Conservation (phyloP, 1,140 invertebrate species). For the Oryzaephilus surinamensis region DNA sequence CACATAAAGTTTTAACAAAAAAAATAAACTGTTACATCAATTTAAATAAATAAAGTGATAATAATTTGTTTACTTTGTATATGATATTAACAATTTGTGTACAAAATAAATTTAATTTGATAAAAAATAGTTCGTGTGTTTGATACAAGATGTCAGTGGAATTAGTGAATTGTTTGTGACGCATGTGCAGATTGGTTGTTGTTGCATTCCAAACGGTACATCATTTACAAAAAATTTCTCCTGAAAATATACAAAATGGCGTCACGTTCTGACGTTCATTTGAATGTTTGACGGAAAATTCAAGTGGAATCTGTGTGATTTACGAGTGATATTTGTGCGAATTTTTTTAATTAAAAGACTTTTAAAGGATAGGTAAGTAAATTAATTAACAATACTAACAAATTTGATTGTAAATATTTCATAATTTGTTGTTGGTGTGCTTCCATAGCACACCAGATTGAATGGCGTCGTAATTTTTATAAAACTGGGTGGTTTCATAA, state of each 20-base stretch:
- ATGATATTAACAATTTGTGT: too few relatives aligned
- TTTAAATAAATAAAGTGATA: too few relatives aligned
- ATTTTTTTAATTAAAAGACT: slow-evolving; percentile 32
- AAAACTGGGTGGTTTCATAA: too few relatives aligned
- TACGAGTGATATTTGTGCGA: slow-evolving; percentile 33
- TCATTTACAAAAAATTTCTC: too few relatives aligned
- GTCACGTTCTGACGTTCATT: slow-evolving; percentile 26
- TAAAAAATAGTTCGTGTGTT: too few relatives aligned
- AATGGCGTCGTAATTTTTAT: slow-evolving; percentile 10
- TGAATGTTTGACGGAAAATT: slow-evolving; percentile 27
- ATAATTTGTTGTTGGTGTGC: not conserved
- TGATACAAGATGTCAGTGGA: too few relatives aligned
- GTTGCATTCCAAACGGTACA: too few relatives aligned
- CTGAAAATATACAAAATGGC: slow-evolving; percentile 29
- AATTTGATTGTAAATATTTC: not conserved
- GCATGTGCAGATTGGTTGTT: too few relatives aligned
- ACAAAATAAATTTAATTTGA: slow-evolving; percentile 1
- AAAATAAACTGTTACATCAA: too few relatives aligned
- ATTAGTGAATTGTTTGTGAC: too few relatives aligned
- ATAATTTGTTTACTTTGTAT: too few relatives aligned
- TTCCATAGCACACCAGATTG: not conserved
- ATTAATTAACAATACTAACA: slow-evolving; percentile 1
- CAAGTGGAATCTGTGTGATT: slow-evolving; percentile 30
- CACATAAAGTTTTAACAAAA: too few relatives aligned
- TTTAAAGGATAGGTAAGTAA: slow-evolving; percentile 25